Conservation (phyloP, 2,113 vertebrate genomes). For the Carlito syrichta region DNA sequence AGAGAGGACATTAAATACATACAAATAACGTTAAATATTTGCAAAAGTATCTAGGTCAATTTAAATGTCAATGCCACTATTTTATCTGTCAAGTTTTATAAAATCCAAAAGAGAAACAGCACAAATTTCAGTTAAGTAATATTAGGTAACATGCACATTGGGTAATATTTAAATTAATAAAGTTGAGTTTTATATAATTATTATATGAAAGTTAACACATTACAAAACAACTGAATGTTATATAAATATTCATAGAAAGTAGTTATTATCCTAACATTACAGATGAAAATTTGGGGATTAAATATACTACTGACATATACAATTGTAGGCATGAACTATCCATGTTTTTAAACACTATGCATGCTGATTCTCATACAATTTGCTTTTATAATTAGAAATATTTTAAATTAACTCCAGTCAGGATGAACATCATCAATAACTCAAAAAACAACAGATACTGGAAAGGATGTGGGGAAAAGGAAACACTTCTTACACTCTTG, state of each 20-base stretch:
- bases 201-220: not conserved
- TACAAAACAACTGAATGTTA: not conserved
- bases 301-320: not conserved
- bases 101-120: not conserved
- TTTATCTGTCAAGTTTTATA: not conserved
- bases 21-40: constrained; percentile 30
- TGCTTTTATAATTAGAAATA: constrained; percentile 16
- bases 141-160: not conserved
- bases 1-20: not conserved
- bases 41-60: not conserved
- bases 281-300: not conserved
- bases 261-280: not conserved
- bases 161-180: not conserved
- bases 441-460: too few relatives aligned
- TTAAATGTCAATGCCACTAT: not conserved
- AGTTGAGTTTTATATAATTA: not conserved
- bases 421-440: too few relatives aligned
- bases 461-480: too few relatives aligned
- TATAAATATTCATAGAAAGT: not conserved
- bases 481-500: too few relatives aligned
- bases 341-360: not conserved
- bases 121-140: not conserved
- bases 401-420: too few relatives aligned
- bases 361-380: not conserved
- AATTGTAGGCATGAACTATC: not conserved